These are phyloP conservation scores for Nymphalis polychloros DNA, from an alignment of 2,888 invertebrate genomes.

Conservation along the genomic window DNA sequence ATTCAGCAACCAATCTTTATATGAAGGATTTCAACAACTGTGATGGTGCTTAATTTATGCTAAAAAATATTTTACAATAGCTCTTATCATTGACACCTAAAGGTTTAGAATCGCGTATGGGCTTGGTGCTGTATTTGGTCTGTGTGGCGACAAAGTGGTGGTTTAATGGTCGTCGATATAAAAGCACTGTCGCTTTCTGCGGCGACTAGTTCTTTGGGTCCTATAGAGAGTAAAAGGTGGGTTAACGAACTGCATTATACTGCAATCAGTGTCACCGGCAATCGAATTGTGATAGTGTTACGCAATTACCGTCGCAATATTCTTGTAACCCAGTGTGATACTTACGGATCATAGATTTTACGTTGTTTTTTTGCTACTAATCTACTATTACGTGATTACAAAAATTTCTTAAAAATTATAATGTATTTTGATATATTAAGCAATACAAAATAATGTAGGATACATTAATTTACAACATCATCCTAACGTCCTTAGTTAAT, in stretches of 20 bases:
- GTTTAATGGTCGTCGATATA: conserved; percentile 73
- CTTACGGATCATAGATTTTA: conserved; percentile 29
- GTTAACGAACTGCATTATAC: conserved; percentile 60
- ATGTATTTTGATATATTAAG: neutral
- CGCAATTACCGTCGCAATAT: conserved; percentile 40
- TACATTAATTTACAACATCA: neutral
- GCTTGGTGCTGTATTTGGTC: conserved; percentile 49
- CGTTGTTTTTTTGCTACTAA: conserved; percentile 10
- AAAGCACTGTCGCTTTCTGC: conserved; percentile 76
- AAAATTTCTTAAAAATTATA: neutral
- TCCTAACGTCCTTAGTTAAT: conserved; percentile 13
- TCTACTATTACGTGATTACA: neutral
- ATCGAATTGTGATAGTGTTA: conserved; percentile 54
- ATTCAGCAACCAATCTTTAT: conserved; percentile 47
- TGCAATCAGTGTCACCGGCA: conserved; percentile 49
- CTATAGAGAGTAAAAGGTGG: conserved; percentile 77
- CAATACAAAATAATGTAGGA: neutral
- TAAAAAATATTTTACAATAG: conserved; percentile 28
- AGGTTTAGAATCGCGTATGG: conserved; percentile 57
- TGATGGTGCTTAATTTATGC: conserved; percentile 15
- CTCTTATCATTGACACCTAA: conserved; percentile 43
- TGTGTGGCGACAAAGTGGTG: conserved; percentile 67
- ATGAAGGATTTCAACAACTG: conserved; percentile 41
- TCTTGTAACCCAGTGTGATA: conserved; percentile 45
- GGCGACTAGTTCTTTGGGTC: conserved; percentile 72